Base-by-base conservation (phyloP, 2,797 vertebrate genomes). In the Pteropus rufus region DNA sequence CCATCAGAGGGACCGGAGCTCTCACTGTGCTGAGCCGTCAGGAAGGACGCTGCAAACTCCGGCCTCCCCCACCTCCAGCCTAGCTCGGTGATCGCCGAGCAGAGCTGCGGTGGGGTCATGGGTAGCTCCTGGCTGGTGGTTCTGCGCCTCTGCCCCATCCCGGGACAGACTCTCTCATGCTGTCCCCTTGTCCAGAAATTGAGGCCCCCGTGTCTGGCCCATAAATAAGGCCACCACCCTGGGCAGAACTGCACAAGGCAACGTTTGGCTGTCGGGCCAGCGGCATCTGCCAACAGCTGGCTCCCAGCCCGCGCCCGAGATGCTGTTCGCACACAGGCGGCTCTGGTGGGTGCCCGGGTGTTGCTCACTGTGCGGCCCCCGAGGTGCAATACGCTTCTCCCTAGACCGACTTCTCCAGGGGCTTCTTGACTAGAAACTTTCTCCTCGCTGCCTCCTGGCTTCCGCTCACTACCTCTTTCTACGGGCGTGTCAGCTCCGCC, bases 41-140 rank as follows among this genome's bases (percentile, higher is more conserved):
- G 52, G 70, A 77, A n/a, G 69, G 73, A 70, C 3, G 1, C 6
- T 0, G 11, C 58, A 2, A 2, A 5, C 44, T 26, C 18, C 0
- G 1, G 52, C 15, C 24, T 3, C 60, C 5, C 0, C 56, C 41
- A 1, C 26, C 5, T 2, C 8, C 11, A 2, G 21, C 36, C 41
- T 34, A 2, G 34, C 73, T 49, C 11, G 31, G 60, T 11, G 89
- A 10, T 4, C 0, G 0, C 12, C 1, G 23, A 19, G 58, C 83
- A 6, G 21, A 31, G 82, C 49, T 54, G 49, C 34, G 49, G 15
- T 16, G 15, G 49, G 49, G 4, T 24, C 34, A 41, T 15, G 1
- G 10, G 49, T 19, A 10, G 75, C 76, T 77, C 82, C 89, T 24
- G 79, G 56, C 60, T n/a, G 85, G 39, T 41, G 0, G 31, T 54